Evolutionary conservation across 2,797 vertebrate species (phyloP), one percentile per base, ranked within the genome.

Genomic region (Diplodus sargus): DNA sequence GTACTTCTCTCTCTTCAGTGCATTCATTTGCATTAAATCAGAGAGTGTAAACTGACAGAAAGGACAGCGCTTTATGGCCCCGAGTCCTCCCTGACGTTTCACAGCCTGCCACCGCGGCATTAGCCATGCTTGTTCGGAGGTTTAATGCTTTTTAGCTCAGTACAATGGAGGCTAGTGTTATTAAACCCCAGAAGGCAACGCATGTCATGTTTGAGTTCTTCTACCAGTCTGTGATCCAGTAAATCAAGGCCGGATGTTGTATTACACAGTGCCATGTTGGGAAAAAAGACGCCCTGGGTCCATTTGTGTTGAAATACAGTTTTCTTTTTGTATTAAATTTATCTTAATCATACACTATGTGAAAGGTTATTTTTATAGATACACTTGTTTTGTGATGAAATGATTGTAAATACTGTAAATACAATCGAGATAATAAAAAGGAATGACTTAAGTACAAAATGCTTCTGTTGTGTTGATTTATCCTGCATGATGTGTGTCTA

Each of bases 301-400:
- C 85, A 88, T 60, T 15, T 18, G 68, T 85, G 70, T 80, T 79
- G 11, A 58, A 71, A 77, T 25, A 68, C 48, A 20, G 17, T 80
- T 85, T 87, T 76, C 14, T 88, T 90, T 57, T 84, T 89, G 49
- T 87, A 83, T 79, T 64, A 30, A 56, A 70, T 65, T 60, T 15
- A 64, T 79, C 22, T 68, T 63, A 76, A 74, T 79, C 73, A 78
- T 70, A 22, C 70, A 83, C 56, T 78, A 56, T 88, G 77, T 85
- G 60, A 88, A 87, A 68, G n/a, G 73, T 82, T 92, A 83, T 92
- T 93, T 94, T 94, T 93, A 85, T 91, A 92, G 87, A 75, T 73
- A 20, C 72, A 67, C 18, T 57, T 76, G 45, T 71, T 81, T 63
- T 2, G 67, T 83, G 75, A 86, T 39, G 68, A 89, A 82, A 53